Evolutionary conservation across 2,113 vertebrate genomes (phyloP), one percentile per base, ranked within the genome.

Genomic region (Promerops cafer): DNA sequence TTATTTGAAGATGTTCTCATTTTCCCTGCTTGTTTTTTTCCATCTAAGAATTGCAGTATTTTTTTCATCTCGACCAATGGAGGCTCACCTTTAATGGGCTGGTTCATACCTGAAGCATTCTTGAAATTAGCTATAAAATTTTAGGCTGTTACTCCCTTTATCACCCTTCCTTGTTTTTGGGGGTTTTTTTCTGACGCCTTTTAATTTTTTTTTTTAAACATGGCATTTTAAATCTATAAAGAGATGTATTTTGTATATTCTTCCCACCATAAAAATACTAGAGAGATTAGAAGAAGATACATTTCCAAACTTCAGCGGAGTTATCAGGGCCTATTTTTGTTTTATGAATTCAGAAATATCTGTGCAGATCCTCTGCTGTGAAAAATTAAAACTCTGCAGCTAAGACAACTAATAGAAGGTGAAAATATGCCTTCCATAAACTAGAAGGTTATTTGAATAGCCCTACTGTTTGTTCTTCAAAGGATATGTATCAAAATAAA

Each of bases 21-120:
- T 76, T 85, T 50, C 37, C 11, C 17, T 59, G 50, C 33, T 42
- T 63, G 40, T 68, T 50, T 49, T 64, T 70, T 50, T 16, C 7
- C 27, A 13, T n/a, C 22, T 6, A 2, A 7, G 44, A 27, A 84
- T 64, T 44, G 11, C 69, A 87, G 19, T 12, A 22, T 50, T 50
- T 82, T 76, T 44, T n/a, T 35, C 17, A 26, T 50, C 39, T 87
- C 2, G 0, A 12, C 16, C 0, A 0, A 10, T 27, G 28, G 39
- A 69, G 26, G 10, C 28, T 5, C 12, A 65, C 21, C n/a, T 69
- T 49, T 42, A 74, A 28, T 7, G 5, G 31, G 7, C 7, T 37
- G 40, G 35, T 66, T 85, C 44, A 45, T 39, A 63, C 18, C 11
- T 1, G 3, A 69, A 75, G 9, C 72, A 54, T 39, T 82, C 66